Conservation (phyloP, 1,140 invertebrate species). For the Tribolium madens region DNA sequence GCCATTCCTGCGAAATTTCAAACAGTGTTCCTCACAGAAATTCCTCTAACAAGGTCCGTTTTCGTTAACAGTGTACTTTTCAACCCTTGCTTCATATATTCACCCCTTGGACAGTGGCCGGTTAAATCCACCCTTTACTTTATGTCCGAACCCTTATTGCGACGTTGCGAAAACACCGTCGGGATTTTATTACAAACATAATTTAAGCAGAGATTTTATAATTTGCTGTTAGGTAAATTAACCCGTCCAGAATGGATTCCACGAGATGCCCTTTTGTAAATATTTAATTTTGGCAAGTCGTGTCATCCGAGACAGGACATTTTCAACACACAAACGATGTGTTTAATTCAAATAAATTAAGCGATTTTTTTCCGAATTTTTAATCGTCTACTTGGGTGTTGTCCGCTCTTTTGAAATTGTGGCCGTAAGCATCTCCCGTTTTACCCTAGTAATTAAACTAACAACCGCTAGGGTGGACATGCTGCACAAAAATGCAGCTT, state of each 20-base stretch:
- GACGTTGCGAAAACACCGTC: constrained; percentile 42
- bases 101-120: constrained; percentile 61
- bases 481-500: constrained; percentile 59
- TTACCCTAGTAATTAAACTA: constrained; percentile 63
- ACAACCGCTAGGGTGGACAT: constrained; percentile 59
- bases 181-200: constrained; percentile 50
- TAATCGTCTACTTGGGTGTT: too few relatives aligned
- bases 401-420: constrained; percentile 33
- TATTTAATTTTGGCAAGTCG: constrained; percentile 43
- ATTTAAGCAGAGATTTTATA: constrained; percentile 51
- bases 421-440: constrained; percentile 49
- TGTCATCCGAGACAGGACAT: neutral
- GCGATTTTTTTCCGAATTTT: too few relatives aligned
- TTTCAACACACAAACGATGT: too few relatives aligned
- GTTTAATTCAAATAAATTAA: too few relatives aligned
- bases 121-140: constrained; percentile 55
- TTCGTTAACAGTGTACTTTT: constrained; percentile 56
- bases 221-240: constrained; percentile 43
- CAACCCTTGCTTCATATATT: constrained; percentile 62
- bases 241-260: constrained; percentile 32
- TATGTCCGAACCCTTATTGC: constrained; percentile 51
- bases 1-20: neutral
- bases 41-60: constrained; percentile 56
- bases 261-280: constrained; percentile 19
- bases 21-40: constrained; percentile 40